These are phyloP conservation scores for Therioaphis trifolii DNA, from an alignment of 2,888 invertebrate species.

Conservation along the genomic window DNA sequence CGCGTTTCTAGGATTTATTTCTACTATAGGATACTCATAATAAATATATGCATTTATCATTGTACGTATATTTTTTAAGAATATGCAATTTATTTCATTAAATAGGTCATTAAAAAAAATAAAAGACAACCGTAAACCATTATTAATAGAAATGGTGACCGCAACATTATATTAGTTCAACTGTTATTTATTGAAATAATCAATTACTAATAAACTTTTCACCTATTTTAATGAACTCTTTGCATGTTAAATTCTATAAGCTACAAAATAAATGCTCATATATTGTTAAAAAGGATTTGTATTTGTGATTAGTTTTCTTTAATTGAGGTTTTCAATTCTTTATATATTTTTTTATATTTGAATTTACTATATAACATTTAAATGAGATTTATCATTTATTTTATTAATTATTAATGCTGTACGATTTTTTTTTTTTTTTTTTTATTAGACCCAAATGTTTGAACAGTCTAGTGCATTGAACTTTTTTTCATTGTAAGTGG, in stretches of 20 bases:
- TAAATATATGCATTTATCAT: too few species aligned
- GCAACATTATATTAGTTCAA: background rate
- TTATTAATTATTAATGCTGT: too few species aligned
- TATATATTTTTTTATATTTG: background rate
- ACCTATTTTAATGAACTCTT: slow-evolving; percentile 42
- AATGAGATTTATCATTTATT: background rate
- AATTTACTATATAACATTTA: background rate
- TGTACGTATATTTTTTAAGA: background rate
- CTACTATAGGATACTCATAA: too few species aligned
- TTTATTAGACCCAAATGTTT: slow-evolving; percentile 34
- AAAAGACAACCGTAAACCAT: background rate
- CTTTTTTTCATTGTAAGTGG: slow-evolving; percentile 51
- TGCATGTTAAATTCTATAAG: slow-evolving; percentile 3
- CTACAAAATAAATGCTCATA: background rate
- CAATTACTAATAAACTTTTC: slow-evolving; percentile 38
- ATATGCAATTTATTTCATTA: background rate
- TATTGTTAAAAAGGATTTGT: background rate
- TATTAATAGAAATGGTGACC: background rate
- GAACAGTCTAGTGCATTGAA: slow-evolving; percentile 47
- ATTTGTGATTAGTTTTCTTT: slow-evolving; percentile 12
- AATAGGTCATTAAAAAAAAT: slow-evolving; percentile 24
- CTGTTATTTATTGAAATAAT: slow-evolving; percentile 36
- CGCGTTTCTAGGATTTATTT: too few species aligned
- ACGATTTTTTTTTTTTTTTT: slow-evolving; percentile 6
- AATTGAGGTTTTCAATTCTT: background rate